Percentiles rank a stretch among this genome's conserved stretches.
Conservation (phyloP, 2,113 vertebrate species). For the Sceloporus undulatus region DNA sequence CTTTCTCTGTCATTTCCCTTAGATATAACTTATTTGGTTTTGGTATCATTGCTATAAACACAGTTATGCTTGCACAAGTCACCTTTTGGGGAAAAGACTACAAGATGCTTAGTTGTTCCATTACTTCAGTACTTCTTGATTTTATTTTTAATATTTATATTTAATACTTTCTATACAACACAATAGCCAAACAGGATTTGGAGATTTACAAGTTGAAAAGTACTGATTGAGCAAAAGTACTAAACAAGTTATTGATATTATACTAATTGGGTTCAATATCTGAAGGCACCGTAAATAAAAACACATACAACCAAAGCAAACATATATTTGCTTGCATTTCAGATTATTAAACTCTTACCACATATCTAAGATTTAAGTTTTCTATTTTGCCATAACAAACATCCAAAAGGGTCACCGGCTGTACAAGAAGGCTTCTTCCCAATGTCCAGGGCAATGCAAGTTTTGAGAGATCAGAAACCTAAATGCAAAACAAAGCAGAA, state of each 20-base stretch:
- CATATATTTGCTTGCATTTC: background rate
- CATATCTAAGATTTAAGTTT: slow-evolving; percentile 68
- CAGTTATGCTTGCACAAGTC: background rate
- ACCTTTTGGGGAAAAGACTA: background rate
- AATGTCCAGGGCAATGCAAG: slow-evolving; percentile 62
- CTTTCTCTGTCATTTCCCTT: background rate
- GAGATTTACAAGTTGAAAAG: background rate
- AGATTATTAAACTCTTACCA: slow-evolving; percentile 53
- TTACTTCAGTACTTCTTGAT: slow-evolving; percentile 1
- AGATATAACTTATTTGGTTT: no score
- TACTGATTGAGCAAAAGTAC: no score
- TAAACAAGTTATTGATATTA: background rate
- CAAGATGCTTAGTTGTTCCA: background rate
- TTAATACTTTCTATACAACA: background rate
- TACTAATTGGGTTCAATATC: background rate
- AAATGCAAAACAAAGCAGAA: slow-evolving; percentile 32
- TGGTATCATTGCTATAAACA: background rate
- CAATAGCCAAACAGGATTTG: background rate
- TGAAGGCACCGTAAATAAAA: slow-evolving; percentile 8
- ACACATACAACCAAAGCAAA: background rate
- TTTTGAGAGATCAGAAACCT: slow-evolving; percentile 63
- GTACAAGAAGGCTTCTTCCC: slow-evolving; percentile 59
- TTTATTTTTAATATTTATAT: background rate
- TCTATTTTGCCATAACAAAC: slow-evolving; percentile 67
- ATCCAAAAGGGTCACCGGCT: slow-evolving; percentile 65